Evolutionary conservation across 1,140 invertebrate species (phyloP), one percentile per base, ranked within the genome.

Genomic region (Atta texana): DNA sequence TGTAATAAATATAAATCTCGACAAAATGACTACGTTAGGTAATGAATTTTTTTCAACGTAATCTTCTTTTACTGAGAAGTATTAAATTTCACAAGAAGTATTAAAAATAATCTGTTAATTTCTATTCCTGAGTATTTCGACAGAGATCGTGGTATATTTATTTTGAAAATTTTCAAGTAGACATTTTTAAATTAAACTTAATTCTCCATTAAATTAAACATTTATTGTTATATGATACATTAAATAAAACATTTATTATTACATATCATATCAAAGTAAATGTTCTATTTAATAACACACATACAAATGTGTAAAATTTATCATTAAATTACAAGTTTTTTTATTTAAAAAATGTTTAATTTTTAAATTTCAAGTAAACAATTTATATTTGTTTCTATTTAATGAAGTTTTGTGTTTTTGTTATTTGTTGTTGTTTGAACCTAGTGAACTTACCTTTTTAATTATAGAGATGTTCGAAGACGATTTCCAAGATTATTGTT

Each of bases 21-120:
- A 24, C 96, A 97, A 92, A 96, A 96, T 89, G 95, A 96, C n/a
- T 99, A 98, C 94, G 96, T 98, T 95, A 98, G 98, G 98, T 98
- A 98, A 96, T 91, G 93, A 92, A 90, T 66, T 61, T 57, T 57
- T 66, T 84, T 28, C 44, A 85, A 81, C 10, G 4, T 51, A 88
- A 59, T 59, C 85, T 69, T 61, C 16, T 78, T 69, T 84, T 21
- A 34, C 61, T 21, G 2, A 64, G 24, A 12, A 76, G 34, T 39
- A 39, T 39, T 39, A 39, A 39, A 39, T 39, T 8, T 39, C 34
- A 66, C 7, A 66, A 1, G n/a, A 4, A 57, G 28, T 63, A 61
- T 77, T 6, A 28, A 63, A 12, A 77, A 7, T 49, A 64, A 63
- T 55, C 3, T 34, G 2, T 1, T 39, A 39, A 39, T 66, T 7